Percentiles rank a stretch among this genome's conserved stretches.
phyloP scores from a whole-genome alignment of 2,888 invertebrate genomes.

The Seira ritae region DNA sequence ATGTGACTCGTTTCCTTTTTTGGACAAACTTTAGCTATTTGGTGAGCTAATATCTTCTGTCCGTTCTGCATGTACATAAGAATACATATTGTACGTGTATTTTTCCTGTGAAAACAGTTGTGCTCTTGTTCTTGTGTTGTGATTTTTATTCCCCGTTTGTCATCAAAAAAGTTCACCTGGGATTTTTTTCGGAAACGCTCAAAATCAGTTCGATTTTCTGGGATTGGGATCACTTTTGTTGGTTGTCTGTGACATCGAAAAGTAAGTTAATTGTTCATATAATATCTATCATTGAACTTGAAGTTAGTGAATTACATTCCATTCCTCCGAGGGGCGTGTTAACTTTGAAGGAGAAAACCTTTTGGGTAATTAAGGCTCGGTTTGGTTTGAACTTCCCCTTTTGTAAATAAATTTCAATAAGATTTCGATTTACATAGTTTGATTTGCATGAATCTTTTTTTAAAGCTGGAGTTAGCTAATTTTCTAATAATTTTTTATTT shows the following conservation, averaged over 20 bases:
- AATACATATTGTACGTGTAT: background rate
- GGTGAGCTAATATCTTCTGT: background rate
- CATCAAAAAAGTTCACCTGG: background rate
- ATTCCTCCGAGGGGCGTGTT: too few species aligned
- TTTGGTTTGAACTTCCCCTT: background rate
- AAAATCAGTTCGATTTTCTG: too few species aligned
- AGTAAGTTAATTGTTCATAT: too few species aligned
- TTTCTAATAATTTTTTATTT: background rate
- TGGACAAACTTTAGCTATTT: slow-evolving; percentile 35
- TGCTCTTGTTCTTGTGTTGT: background rate
- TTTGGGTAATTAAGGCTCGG: background rate
- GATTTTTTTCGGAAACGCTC: background rate
- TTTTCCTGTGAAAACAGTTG: background rate
- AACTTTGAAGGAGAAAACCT: background rate
- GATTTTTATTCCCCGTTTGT: background rate
- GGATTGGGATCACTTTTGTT: too few species aligned
- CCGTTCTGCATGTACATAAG: background rate
- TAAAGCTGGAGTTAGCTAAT: too few species aligned
- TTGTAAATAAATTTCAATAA: too few species aligned
- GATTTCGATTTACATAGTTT: too few species aligned
- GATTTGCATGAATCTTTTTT: too few species aligned
- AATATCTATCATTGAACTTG: too few species aligned
- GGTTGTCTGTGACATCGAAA: too few species aligned
- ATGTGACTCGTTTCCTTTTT: slow-evolving; percentile 51
- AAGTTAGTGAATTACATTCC: too few species aligned